Base-by-base conservation (phyloP, 2,888 invertebrate species). In the Mesorhabditis belari region DNA sequence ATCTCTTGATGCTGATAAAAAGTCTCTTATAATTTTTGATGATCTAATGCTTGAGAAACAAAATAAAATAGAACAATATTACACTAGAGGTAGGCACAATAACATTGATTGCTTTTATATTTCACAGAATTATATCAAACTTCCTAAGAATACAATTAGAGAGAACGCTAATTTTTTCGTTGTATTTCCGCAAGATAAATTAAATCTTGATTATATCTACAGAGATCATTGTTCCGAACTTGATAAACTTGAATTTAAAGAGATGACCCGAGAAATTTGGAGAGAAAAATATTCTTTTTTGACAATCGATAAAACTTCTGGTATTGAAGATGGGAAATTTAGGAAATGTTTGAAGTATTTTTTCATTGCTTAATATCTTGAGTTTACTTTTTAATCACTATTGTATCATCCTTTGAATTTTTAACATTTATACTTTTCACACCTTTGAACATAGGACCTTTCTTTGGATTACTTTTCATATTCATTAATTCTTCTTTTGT, bases 1-100 rank as follows among this genome's bases (percentile, higher is more conserved):
- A 26, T 52, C 64, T 35, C 9, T 71, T 35, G 65, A 71, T 66
- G 57, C 60, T 2, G 59, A 67, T 65, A 64, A 61, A 55, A 70
- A 67, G 49, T 67, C 62, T 66, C 57, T 65, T 50, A 70, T 70
- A 35, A 69, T 69, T 60, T 69, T 68, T 62, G 68, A 68, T 68
- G 68, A 68, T 59, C 61, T 69, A 35, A 51, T 69, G 51, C 55
- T 66, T 25, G 69, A 68, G 55, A 68, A 68, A 35, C 68, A 69
- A 69, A 69, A 65, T 67, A 69, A 70, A 71, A 65, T 70, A 71
- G 64, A 70, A 69, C 64, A 63, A 62, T 69, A 70, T 67, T 69
- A 69, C 60, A 69, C 70, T 25, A 25, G 68, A 50, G 70, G 67
- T 53, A 62, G 69, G 23, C 69, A 69, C 58, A 57, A 55, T 57